Conservation (phyloP, 2,797 vertebrate species). For the Phoeniculus purpureus region DNA sequence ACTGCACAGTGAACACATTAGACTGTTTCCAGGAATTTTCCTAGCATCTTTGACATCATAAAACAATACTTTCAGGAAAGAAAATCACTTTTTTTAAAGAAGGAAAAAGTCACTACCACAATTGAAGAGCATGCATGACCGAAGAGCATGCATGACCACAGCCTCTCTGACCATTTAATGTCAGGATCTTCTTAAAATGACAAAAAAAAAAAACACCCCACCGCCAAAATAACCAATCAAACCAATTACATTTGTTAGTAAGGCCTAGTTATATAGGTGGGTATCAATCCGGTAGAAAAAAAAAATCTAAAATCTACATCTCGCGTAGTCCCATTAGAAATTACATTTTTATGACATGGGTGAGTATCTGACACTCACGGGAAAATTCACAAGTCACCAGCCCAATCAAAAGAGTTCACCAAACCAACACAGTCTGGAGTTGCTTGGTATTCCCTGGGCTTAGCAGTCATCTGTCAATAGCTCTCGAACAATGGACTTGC, state of each 20-base stretch:
- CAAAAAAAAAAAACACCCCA: background rate
- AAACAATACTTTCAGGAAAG: background rate
- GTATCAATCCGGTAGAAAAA: background rate
- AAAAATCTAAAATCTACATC: background rate
- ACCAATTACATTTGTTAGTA: background rate
- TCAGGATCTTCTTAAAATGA: background rate
- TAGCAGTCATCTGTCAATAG: background rate
- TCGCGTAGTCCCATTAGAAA: background rate
- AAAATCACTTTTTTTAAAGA: background rate
- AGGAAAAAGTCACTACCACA: background rate
- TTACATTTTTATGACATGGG: background rate
- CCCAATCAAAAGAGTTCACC: background rate
- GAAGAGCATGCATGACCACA: background rate
- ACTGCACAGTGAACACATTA: background rate
- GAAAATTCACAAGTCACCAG: background rate
- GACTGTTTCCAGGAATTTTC: background rate
- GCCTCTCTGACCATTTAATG: background rate
- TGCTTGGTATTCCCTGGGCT: background rate
- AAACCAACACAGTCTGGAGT: background rate
- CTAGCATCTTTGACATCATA: background rate
- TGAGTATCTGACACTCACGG: background rate
- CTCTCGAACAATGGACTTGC: background rate
- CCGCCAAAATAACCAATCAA: background rate
- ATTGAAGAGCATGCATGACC: background rate
- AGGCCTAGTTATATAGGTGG: background rate